phyloP scores from a whole-genome alignment of 2,797 vertebrate genomes.

The Pantherophis alleghaniensis region DNA sequence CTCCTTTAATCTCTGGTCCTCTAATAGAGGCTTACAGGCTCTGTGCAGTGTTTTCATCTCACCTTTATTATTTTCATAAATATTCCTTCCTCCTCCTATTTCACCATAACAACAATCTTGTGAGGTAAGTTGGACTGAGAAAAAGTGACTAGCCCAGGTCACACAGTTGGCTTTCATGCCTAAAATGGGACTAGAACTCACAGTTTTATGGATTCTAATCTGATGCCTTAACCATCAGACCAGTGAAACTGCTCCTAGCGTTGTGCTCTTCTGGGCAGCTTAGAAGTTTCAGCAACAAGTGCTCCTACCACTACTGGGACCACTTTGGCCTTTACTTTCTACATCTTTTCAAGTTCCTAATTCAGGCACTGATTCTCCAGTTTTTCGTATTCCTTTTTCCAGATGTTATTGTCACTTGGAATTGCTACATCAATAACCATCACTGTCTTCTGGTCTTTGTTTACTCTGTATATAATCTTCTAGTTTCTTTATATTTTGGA shows the following conservation, averaged over 20 bases:
- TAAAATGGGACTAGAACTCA: not conserved
- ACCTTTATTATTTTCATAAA: not conserved
- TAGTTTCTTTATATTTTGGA: slow-evolving; percentile 1
- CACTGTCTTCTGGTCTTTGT: not conserved
- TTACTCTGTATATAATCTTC: not conserved
- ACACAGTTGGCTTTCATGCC: not conserved
- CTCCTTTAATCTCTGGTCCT: not conserved
- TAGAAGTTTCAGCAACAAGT: not conserved
- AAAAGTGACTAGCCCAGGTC: not conserved
- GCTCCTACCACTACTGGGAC: not conserved
- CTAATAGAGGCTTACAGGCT: not conserved
- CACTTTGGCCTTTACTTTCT: not conserved
- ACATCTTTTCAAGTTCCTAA: not conserved
- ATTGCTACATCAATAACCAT: not conserved
- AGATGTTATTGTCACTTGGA: not conserved
- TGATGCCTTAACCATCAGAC: not conserved
- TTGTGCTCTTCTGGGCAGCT: not conserved
- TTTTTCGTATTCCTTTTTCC: not conserved
- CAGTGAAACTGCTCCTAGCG: not conserved
- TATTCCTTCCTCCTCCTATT: not conserved
- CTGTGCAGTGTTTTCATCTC: not conserved
- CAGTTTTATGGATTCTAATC: not conserved
- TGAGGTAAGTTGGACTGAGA: not conserved
- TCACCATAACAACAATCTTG: not conserved
- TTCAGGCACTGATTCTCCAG: not conserved